These are phyloP conservation scores for Hirtodrosophila alboralis DNA, from an alignment of 2,888 invertebrate species.

Conservation along the genomic window DNA sequence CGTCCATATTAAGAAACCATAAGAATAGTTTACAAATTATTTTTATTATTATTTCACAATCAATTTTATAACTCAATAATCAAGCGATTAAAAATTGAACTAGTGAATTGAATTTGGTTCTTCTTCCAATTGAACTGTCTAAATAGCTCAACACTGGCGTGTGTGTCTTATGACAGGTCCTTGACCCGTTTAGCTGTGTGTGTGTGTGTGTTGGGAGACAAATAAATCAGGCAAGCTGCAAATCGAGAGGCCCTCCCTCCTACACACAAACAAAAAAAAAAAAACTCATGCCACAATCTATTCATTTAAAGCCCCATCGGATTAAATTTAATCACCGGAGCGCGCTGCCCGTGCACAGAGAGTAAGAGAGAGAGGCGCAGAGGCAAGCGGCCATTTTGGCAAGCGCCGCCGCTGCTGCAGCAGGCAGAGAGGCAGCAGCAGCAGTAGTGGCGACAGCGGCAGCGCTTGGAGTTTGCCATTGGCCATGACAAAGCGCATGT, in stretches of 20 bases:
- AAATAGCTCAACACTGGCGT: conserved; percentile 15
- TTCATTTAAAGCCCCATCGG: conserved; percentile 43
- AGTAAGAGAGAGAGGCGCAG: conserved; percentile 45
- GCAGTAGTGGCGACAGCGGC: conserved; percentile 7
- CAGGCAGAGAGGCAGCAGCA: conserved; percentile 13
- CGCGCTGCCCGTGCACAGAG: conserved; percentile 26
- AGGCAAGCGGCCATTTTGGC: conserved; percentile 82
- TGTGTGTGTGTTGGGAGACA: conserved; percentile 5
- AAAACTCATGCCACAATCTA: conserved; percentile 45
- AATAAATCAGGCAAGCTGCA: conserved; percentile 14
- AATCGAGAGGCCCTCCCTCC: conserved; percentile 20
- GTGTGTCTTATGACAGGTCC: conserved; percentile 38
- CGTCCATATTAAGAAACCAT: too few relatives aligned
- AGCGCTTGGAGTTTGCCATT: conserved; percentile 44
- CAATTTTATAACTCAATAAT: too few relatives aligned
- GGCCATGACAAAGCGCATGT: conserved; percentile 46
- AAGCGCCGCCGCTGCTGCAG: conserved; percentile 47
- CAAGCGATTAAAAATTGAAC: not conserved
- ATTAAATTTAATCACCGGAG: conserved; percentile 59
- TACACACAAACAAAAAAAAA: too few relatives aligned
- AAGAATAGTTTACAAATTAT: too few relatives aligned
- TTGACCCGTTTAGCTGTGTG: conserved; percentile 47
- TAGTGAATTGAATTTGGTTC: conserved; percentile 2
- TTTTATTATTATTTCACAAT: too few relatives aligned
- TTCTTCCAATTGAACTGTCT: conserved; percentile 9